These are phyloP conservation scores for Gadopsis marmoratus DNA, from an alignment of 2,797 vertebrate species.

Conservation along the genomic window DNA sequence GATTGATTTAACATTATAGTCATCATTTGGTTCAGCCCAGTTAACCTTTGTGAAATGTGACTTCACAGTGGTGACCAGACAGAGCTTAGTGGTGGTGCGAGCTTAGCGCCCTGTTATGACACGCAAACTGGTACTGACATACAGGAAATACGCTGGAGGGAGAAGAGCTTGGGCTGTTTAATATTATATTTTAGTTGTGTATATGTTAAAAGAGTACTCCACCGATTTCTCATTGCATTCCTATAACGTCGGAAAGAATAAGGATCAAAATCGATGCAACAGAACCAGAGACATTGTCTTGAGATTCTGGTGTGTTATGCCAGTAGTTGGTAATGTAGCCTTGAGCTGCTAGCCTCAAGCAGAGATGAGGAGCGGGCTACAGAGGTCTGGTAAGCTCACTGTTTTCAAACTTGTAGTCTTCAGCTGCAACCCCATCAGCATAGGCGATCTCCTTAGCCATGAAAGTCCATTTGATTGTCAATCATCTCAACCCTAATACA, in stretches of 20 bases:
- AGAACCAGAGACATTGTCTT: background rate
- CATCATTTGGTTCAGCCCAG: background rate
- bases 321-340: background rate
- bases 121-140: background rate
- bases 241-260: background rate
- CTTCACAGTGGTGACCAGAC: background rate
- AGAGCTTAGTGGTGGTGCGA: conserved; percentile 11
- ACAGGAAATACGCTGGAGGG: conserved; percentile 6
- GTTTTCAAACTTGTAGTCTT: background rate
- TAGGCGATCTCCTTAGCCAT: background rate
- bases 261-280: background rate
- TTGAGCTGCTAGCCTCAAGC: background rate
- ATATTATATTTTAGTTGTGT: background rate
- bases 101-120: conserved; percentile 16
- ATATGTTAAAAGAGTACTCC: background rate
- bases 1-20: background rate
- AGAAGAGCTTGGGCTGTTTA: background rate
- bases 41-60: conserved; percentile 15
- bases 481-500: background rate
- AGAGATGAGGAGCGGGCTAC: background rate
- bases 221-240: background rate
- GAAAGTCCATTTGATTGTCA: background rate
- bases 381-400: background rate
- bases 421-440: background rate
- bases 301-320: background rate